phyloP scores from a whole-genome alignment of 2,113 vertebrate species.

The Poeciliopsis occidentalis region DNA sequence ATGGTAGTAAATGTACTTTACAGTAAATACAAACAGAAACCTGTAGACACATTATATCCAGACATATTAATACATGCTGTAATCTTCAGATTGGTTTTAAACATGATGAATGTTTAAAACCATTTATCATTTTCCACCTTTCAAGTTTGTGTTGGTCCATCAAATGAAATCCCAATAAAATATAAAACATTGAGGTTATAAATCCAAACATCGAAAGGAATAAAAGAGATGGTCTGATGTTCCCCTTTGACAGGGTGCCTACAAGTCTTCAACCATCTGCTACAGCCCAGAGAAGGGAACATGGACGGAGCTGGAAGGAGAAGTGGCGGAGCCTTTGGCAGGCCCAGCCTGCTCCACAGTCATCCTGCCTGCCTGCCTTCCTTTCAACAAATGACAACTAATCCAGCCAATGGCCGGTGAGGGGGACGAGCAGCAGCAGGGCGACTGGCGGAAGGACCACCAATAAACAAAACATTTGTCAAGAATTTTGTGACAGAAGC shows the following conservation, averaged over 20 bases:
- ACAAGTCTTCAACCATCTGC: conserved; percentile 99
- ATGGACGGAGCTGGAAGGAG: conserved; percentile 98
- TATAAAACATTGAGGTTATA: background rate
- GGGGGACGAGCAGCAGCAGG: conserved; percentile 30
- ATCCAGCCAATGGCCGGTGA: conserved; percentile 20
- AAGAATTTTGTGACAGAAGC: conserved; percentile 63
- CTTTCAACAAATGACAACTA: conserved; percentile 93
- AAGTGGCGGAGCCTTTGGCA: conserved; percentile 95
- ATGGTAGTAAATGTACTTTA: conserved; percentile 83
- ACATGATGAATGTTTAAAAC: no score
- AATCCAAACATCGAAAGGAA: conserved; percentile 16
- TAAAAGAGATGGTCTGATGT: conserved; percentile 28
- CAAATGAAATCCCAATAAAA: background rate
- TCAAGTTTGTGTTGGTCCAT: background rate
- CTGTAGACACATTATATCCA: background rate
- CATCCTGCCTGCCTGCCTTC: conserved; percentile 93
- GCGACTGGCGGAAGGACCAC: conserved; percentile 71
- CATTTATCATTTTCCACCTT: background rate
- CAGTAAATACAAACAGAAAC: background rate
- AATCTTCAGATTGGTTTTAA: no score
- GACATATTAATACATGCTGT: background rate
- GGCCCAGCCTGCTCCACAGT: conserved; percentile 95
- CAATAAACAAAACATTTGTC: conserved; percentile 63
- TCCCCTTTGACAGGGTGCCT: conserved; percentile 89
- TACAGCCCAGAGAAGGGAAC: conserved; percentile 97